Base-by-base conservation (phyloP, 1,140 invertebrate species). In the Cydia strobilella region DNA sequence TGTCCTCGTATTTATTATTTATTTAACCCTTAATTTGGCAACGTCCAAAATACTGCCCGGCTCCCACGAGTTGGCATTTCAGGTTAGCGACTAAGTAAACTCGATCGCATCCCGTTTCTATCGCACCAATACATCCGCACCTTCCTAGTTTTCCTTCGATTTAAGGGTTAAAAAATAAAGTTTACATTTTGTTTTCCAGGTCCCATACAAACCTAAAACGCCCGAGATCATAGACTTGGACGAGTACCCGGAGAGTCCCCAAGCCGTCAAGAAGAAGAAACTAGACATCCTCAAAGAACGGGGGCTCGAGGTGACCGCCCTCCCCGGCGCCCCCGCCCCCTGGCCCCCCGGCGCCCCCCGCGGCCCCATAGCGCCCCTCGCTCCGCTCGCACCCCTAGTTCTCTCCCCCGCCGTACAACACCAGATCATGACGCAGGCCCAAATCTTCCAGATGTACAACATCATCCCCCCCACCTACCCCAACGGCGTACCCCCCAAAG, bases 281-380 rank as follows among this genome's bases (percentile, higher is more conserved):
- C 88, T 96, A 7, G 96, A 96, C 73, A 96, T 96, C 27, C 90
- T 96, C 23, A 95, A 96, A 72, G 95, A 96, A 74, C 94, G 96
- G 4, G 96, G 96, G 0, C 90, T 96, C 6, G 96, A 96, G 82
- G 96, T 96, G 0, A 96, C 96, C 0, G 94, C 96, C 0, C 93
- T 96, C 0, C 90, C 92, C 10, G 73, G 69, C 27, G 78, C 75
- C 84, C 87, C 23, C 85, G 76, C 90, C 82, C 39, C 85, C 59
- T 76, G 89, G 90, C 78, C 84, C 35, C 73, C 80, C 71, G n/a
- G n/a, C n/a, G 75, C 80, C 4, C 77, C 86, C 69, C 86, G 72
- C 81, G 74, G 72, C 79, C 63, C 80, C 69, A 78, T 84, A 2
- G 62, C 78, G 2, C 85, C 84, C 1, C 73, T 85, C 1, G 73